Base-by-base conservation (phyloP, 2,113 vertebrate species). In the Pholis gunnellus region DNA sequence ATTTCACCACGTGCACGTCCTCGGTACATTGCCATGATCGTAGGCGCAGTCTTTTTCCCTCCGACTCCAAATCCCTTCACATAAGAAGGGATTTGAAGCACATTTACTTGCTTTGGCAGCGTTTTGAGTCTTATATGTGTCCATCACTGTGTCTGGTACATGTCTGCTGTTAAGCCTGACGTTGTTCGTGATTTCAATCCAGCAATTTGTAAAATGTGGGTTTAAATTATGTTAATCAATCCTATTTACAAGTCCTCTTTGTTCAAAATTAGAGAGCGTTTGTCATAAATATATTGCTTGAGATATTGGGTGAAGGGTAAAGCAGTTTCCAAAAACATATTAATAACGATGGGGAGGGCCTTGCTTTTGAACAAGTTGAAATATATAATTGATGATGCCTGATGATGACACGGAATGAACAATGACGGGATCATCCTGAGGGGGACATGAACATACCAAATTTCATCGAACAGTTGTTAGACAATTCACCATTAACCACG, bases 61-160 rank as follows among this genome's bases (percentile, higher is more conserved):
- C 57, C 77, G 83, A 75, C 56, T 46, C 29, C 29, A 31, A 31
- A 72, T 68, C 48, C 44, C 60, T 38, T 79, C 72, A n/a, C 11
- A 31, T 34, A 34, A 34, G 29, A n/a, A n/a, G n/a, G n/a, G n/a
- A n/a, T n/a, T n/a, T n/a, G n/a, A n/a, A n/a, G n/a, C n/a, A n/a
- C n/a, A n/a, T n/a, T 29, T 29, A 29, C 29, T 61, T 52, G 42
- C 71, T 64, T 75, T 87, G 77, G 88, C 83, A 79, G 72, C n/a
- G 40, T 42, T 65, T 72, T 22, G 59, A 73, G 25, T 76, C 34
- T 59, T 44, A 7, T 17, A 50, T 40, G 57, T 74, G 69, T 86
- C 83, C 74, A 66, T 84, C 79, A 82, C 61, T 17, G 56, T 46
- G 65, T 74, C 56, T 84, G 50, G 69, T 61, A 56, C 38, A 75